Percentiles rank a stretch among this genome's conserved stretches.
phyloP scores from a whole-genome alignment of 2,888 invertebrate species.

The Sarcophaga subvicina region DNA sequence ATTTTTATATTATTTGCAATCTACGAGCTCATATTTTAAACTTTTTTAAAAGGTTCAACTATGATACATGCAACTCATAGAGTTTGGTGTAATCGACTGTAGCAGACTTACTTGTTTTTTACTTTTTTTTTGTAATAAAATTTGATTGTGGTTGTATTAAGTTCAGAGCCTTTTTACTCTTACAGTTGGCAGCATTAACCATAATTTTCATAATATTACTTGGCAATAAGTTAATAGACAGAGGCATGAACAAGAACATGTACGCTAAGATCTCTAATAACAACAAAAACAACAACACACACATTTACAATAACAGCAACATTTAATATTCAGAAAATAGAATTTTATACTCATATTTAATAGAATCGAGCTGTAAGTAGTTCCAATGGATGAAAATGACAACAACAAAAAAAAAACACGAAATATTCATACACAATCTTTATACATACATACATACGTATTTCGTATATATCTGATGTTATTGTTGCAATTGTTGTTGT shows the following conservation, averaged over 20 bases:
- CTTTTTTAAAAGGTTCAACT: no score
- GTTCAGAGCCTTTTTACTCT: neutral
- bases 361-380: no score
- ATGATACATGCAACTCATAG: neutral
- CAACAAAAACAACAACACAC: slow-evolving; percentile 24
- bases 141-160: neutral
- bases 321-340: slow-evolving; percentile 22
- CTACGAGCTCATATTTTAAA: no score
- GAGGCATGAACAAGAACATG: slow-evolving; percentile 58
- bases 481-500: slow-evolving; percentile 4
- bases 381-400: neutral
- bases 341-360: slow-evolving; percentile 4
- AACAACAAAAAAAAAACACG: slow-evolving; percentile 57
- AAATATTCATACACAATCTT: slow-evolving; percentile 33
- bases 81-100: no score
- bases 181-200: slow-evolving; percentile 42
- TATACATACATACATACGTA: neutral
- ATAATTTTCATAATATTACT: slow-evolving; percentile 57
- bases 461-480: slow-evolving; percentile 11
- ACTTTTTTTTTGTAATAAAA: neutral
- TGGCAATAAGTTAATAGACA: slow-evolving; percentile 63
- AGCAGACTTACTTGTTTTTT: no score
- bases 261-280: slow-evolving; percentile 2
- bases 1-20: no score
- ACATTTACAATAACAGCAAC: neutral